These are phyloP conservation scores for Ceratina calcarata DNA, from an alignment of 1,140 invertebrate species.

Conservation along the genomic window DNA sequence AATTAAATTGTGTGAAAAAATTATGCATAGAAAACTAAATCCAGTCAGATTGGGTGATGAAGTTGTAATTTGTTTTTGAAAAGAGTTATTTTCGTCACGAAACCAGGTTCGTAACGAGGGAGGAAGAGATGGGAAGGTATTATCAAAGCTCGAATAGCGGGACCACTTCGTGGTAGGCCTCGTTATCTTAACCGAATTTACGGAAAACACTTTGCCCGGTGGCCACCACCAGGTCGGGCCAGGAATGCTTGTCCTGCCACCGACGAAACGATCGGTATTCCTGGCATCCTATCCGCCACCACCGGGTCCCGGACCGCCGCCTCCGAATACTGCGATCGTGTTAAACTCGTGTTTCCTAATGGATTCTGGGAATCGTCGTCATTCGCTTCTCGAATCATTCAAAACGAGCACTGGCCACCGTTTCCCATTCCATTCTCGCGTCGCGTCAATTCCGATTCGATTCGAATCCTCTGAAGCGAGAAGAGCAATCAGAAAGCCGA, in stretches of 20 bases:
- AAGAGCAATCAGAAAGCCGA: background rate
- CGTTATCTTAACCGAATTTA: conserved; percentile 72
- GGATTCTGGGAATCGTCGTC: conserved; percentile 64
- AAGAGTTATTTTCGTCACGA: too few relatives aligned
- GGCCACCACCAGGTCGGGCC: conserved; percentile 52
- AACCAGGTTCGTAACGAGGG: too few relatives aligned
- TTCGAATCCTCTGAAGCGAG: background rate
- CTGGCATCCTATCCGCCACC: conserved; percentile 44
- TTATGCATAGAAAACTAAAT: too few relatives aligned
- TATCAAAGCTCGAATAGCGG: conserved; percentile 52
- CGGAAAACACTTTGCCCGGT: conserved; percentile 64
- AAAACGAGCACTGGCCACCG: conserved; percentile 3
- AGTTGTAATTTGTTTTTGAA: too few relatives aligned
- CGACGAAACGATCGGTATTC: conserved; percentile 60
- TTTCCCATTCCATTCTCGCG: too few relatives aligned
- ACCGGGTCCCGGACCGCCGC: conserved; percentile 7
- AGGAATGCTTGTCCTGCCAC: conserved; percentile 67
- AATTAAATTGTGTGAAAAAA: too few relatives aligned
- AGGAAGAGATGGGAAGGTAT: background rate
- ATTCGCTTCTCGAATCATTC: conserved; percentile 51
- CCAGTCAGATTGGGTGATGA: too few relatives aligned
- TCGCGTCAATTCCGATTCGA: background rate
- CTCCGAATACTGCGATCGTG: conserved; percentile 57
- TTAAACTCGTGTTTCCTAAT: conserved; percentile 72
- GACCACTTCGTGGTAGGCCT: conserved; percentile 62